Evolutionary conservation across 2,888 invertebrate species (phyloP).

Genomic region (Limenitis camilla): DNA sequence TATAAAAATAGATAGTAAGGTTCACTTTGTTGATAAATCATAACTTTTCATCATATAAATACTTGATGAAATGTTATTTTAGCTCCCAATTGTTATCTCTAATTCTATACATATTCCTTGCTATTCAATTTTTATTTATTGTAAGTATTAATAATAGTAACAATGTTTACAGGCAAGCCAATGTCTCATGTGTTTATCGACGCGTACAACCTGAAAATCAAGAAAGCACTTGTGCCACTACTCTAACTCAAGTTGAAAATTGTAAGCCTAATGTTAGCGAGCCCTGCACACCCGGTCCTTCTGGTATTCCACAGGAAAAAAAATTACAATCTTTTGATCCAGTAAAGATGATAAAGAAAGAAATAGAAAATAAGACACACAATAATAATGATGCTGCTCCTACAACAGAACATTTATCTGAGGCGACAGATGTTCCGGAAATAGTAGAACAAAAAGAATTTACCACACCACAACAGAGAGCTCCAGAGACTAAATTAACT

Average conservation of each 20-base stretch:
- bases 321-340: conserved; percentile 33
- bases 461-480: conserved; percentile 13
- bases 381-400: background rate
- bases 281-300: conserved; percentile 20
- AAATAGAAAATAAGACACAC: conserved; percentile 10
- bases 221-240: conserved; percentile 5
- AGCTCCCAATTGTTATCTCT: too few species aligned
- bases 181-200: conserved; percentile 77
- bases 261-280: conserved; percentile 15
- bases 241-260: background rate
- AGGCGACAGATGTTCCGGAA: conserved; percentile 14
- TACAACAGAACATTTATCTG: background rate
- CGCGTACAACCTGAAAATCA: conserved; percentile 31
- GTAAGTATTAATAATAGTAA: background rate
- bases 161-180: conserved; percentile 76
- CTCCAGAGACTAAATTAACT: conserved; percentile 13
- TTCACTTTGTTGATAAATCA: too few species aligned
- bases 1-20: too few species aligned
- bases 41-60: too few species aligned
- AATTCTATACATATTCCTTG: too few species aligned
- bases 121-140: background rate
- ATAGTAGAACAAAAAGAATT: background rate
- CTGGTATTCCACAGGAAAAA: conserved; percentile 20
- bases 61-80: too few species aligned
- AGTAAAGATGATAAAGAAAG: conserved; percentile 32